These are phyloP conservation scores for Zaprionus davidi DNA, from an alignment of 1,140 invertebrate genomes.

Conservation along the genomic window DNA sequence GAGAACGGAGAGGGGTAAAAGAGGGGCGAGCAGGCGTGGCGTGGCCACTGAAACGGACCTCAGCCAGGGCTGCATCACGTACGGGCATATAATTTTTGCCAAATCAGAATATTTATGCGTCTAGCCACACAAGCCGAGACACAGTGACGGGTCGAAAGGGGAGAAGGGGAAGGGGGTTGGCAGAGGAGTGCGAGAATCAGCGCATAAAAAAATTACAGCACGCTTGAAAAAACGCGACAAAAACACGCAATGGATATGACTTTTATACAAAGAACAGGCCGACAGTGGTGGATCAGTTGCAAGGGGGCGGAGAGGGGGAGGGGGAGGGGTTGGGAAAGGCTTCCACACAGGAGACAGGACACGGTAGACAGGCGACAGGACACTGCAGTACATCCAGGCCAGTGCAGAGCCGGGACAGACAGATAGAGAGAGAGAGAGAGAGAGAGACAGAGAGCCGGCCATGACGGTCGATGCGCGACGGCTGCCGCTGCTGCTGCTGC, in stretches of 20 bases:
- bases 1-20: neutral
- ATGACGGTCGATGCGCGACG: neutral
- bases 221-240: slow-evolving; percentile 80
- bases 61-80: slow-evolving; percentile 60
- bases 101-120: slow-evolving; percentile 84
- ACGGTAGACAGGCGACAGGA: slow-evolving; percentile 6
- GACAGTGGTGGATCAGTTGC: neutral
- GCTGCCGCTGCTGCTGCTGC: neutral
- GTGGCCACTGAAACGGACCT: slow-evolving; percentile 7
- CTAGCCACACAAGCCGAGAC: slow-evolving; percentile 64
- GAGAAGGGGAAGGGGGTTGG: neutral
- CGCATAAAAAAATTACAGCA: slow-evolving; percentile 76
- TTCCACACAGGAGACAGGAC: slow-evolving; percentile 24
- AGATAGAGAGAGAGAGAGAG: neutral
- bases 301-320: neutral
- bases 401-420: slow-evolving; percentile 15
- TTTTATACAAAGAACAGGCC: slow-evolving; percentile 68
- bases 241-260: slow-evolving; percentile 82
- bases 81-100: slow-evolving; percentile 81
- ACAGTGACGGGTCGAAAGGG: neutral
- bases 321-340: neutral
- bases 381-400: slow-evolving; percentile 14
- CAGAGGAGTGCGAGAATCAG: slow-evolving; percentile 33
- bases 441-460: neutral
- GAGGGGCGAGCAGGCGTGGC: neutral